Base-by-base conservation (phyloP, 2,797 vertebrate species). In the Passerculus sandwichensis region DNA sequence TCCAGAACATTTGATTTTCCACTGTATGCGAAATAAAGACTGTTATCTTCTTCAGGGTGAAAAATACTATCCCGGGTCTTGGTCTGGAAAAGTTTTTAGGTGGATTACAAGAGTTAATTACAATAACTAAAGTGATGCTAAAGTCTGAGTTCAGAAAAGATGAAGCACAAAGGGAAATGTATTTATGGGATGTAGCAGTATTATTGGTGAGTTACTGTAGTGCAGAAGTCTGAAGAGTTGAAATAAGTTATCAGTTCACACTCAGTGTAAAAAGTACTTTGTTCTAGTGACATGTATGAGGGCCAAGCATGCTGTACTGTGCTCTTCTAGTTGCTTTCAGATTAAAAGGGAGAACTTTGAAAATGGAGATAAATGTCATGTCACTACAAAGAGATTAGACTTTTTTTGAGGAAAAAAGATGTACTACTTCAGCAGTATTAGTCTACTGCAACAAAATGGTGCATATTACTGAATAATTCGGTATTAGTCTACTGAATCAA, bases 11-110 rank as follows among this genome's bases (percentile, higher is more conserved):
- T 99, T 95, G 98, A 95, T 66, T 97, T 98, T 59, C 99, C 99
- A 0, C 98, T 98, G 97, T 99, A 99, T 91, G 99, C 99, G 97
- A 99, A 99, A 97, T 99, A 99, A 38, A 99, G 98, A 56, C 99
- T 99, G 97, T 98, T 99, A 97, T 99, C 99, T 51, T 98, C 99
- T 84, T 98, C 97, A 1, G 98, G 98, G 36, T 96, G 97, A 98
- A 99, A 99, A 90, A 99, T 89, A 75, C 96, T 70, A 30, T 98
- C 97, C 98, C 93, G 94, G 75, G 94, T 74, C 88, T 96, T 98
- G 73, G 34, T 88, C 91, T 98, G 95, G 44, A 83, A 87, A 93
- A 94, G 92, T 86, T 95, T 32, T 66, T 51, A 72, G 7, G 30
- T 88, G 48, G 74, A 67, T 90, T 88, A 45, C 30, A 87, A 69